Conservation (phyloP, 1,140 invertebrate species). For the Zophobas morio region DNA sequence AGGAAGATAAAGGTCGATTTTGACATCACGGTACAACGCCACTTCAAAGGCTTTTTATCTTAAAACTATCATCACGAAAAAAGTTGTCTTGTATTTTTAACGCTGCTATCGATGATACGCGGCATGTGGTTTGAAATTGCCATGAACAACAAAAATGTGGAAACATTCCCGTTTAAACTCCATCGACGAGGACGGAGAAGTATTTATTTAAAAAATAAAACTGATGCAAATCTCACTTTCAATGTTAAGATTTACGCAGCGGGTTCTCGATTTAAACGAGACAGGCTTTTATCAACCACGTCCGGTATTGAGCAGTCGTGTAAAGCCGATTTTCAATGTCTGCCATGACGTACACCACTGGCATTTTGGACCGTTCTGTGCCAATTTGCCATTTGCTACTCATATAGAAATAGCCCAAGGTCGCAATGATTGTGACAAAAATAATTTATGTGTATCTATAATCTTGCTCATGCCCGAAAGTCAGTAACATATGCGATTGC, state of each 20-base stretch:
- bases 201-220: slow-evolving; percentile 39
- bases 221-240: slow-evolving; percentile 58
- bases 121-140: slow-evolving; percentile 30
- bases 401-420: background rate
- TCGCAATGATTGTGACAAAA: background rate
- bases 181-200: slow-evolving; percentile 17
- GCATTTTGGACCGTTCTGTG: slow-evolving; percentile 18
- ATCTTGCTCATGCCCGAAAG: no score
- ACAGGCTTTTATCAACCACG: slow-evolving; percentile 54
- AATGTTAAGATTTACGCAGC: slow-evolving; percentile 58
- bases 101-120: slow-evolving; percentile 27
- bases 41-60: slow-evolving; percentile 25
- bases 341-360: slow-evolving; percentile 42
- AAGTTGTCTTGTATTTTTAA: slow-evolving; percentile 24
- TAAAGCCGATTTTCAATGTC: slow-evolving; percentile 47
- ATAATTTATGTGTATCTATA: no score
- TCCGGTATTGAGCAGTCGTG: slow-evolving; percentile 58
- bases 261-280: slow-evolving; percentile 57
- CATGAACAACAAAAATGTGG: slow-evolving; percentile 38
- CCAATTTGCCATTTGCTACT: background rate
- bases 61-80: slow-evolving; percentile 32
- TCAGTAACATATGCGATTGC: no score
- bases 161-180: slow-evolving; percentile 17
- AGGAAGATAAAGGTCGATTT: slow-evolving; percentile 33
- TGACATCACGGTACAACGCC: slow-evolving; percentile 1